A percentile compares a stretch with the other conserved stretches of the same genome.
phyloP scores from a whole-genome alignment of 37 sponge, comb jelly and placozoan genomes.

The Halisarca cf. caerulea region DNA sequence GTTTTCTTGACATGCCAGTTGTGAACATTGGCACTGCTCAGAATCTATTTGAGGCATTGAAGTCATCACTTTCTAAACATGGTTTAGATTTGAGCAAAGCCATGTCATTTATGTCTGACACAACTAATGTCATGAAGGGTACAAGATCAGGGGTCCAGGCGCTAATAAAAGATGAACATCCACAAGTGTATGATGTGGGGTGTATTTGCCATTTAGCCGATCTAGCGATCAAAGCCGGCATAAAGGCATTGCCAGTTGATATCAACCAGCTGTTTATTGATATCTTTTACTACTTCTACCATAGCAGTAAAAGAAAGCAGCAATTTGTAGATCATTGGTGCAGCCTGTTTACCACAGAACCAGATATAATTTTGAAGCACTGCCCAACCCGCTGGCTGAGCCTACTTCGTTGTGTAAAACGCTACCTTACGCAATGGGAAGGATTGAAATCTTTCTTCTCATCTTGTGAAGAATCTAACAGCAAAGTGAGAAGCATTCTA shows the following conservation, averaged over 20 bases:
- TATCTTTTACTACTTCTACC: neutral
- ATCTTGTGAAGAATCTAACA: constrained; percentile 33
- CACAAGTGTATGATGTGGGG: neutral
- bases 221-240: neutral
- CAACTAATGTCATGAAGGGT: constrained; percentile 42
- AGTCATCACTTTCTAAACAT: too few relatives aligned
- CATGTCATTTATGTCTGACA: constrained; percentile 32
- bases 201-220: neutral
- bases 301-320: neutral
- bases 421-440: constrained; percentile 17
- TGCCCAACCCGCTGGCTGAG: constrained; percentile 69
- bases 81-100: neutral
- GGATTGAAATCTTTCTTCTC: constrained; percentile 22
- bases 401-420: constrained; percentile 40
- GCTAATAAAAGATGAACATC: constrained; percentile 26
- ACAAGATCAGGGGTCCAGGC: constrained; percentile 47
- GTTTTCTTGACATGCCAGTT: too few relatives aligned
- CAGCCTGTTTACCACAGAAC: neutral
- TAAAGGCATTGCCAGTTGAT: neutral
- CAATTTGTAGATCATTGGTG: neutral
- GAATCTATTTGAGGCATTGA: too few relatives aligned
- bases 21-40: too few relatives aligned
- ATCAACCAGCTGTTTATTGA: neutral
- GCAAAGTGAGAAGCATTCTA: constrained; percentile 25
- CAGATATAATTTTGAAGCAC: constrained; percentile 43